Percentiles rank a stretch among this genome's conserved stretches.
Conservation (phyloP, 2,888 invertebrate genomes). For the Hyppa rectilinea region DNA sequence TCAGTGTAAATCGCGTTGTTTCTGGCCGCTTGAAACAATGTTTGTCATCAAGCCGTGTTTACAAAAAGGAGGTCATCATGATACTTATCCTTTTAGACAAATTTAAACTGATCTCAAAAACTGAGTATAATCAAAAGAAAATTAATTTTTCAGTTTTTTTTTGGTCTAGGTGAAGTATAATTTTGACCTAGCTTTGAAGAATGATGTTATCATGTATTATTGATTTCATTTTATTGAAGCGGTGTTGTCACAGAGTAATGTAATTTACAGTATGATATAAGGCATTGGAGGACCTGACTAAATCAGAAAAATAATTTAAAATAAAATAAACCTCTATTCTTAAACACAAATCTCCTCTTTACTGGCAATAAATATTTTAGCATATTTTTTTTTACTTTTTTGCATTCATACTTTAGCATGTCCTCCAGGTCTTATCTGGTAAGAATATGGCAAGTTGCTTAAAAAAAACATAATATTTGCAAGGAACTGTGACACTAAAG, state of each 20-base stretch:
- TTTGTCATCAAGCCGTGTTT: conserved; percentile 80
- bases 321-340: conserved; percentile 7
- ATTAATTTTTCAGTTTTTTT: conserved; percentile 65
- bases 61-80: conserved; percentile 71
- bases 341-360: conserved; percentile 10
- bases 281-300: conserved; percentile 37
- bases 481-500: conserved; percentile 81
- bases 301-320: conserved; percentile 16
- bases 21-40: conserved; percentile 85
- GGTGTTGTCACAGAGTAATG: conserved; percentile 70
- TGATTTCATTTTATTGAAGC: conserved; percentile 63
- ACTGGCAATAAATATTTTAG: conserved; percentile 49
- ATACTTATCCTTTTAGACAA: conserved; percentile 66
- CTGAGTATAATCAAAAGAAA: conserved; percentile 65
- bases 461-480: conserved; percentile 55
- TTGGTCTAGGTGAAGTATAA: conserved; percentile 63
- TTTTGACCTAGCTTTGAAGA: conserved; percentile 60
- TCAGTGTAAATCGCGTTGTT: conserved; percentile 81
- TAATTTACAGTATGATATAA: conserved; percentile 52
- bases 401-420: conserved; percentile 26
- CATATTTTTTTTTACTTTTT: no score
- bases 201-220: conserved; percentile 52
- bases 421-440: conserved; percentile 66
- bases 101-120: conserved; percentile 53
- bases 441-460: conserved; percentile 58